phyloP scores from a whole-genome alignment of 2,888 invertebrate species.

The Venusia cambrica region DNA sequence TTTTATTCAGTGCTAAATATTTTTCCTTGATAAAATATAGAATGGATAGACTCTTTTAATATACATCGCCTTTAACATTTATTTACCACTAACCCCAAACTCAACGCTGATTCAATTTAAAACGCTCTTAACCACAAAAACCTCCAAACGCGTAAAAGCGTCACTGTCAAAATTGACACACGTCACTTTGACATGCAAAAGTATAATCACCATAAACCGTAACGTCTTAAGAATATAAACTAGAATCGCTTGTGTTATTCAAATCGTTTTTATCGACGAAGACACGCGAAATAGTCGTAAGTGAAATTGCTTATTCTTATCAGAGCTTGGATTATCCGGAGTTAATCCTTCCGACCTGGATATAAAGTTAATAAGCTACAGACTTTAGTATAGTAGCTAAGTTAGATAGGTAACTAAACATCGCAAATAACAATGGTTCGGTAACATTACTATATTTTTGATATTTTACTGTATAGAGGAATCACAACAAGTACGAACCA shows the following conservation, averaged over 20 bases:
- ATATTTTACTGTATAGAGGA: too few relatives aligned
- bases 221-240: slow-evolving; percentile 3
- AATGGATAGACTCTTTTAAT: too few relatives aligned
- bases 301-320: slow-evolving; percentile 25
- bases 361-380: slow-evolving; percentile 10
- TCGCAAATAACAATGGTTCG: too few relatives aligned
- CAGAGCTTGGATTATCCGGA: slow-evolving; percentile 15
- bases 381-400: neutral
- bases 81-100: slow-evolving; percentile 8
- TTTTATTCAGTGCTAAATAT: too few relatives aligned
- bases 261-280: slow-evolving; percentile 18
- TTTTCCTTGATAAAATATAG: too few relatives aligned
- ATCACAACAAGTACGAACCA: too few relatives aligned
- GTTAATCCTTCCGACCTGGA: slow-evolving; percentile 14
- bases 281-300: slow-evolving; percentile 28
- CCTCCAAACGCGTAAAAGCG: slow-evolving; percentile 16
- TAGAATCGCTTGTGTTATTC: slow-evolving; percentile 5
- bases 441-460: too few relatives aligned
- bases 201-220: slow-evolving; percentile 3
- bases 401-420: too few relatives aligned
- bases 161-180: slow-evolving; percentile 18
- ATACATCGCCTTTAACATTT: too few relatives aligned
- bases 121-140: slow-evolving; percentile 14
- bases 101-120: slow-evolving; percentile 21
- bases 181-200: slow-evolving; percentile 19